Evolutionary conservation across 2,113 vertebrate genomes (phyloP).

Genomic region (Argyrosomus japonicus): DNA sequence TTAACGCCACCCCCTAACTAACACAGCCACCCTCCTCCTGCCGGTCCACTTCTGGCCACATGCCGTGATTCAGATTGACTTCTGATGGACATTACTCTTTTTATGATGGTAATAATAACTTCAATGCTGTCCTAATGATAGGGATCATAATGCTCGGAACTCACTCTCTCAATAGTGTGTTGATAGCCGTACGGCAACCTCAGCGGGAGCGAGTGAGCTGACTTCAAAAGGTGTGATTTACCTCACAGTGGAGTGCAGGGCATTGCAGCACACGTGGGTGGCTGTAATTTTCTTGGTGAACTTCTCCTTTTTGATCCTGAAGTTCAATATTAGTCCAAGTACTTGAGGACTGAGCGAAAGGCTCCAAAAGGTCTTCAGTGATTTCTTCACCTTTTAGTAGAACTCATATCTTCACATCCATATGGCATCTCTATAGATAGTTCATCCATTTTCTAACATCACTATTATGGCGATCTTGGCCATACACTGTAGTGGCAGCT

Average conservation of each 20-base stretch:
- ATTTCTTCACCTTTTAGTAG: background rate
- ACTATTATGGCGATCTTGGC: slow-evolving; percentile 1
- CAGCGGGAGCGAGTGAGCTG: slow-evolving; percentile 60
- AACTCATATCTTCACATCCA: background rate
- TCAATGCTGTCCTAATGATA: slow-evolving; percentile 69
- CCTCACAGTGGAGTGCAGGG: slow-evolving; percentile 56
- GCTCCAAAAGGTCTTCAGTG: slow-evolving; percentile 12
- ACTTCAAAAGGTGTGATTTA: slow-evolving; percentile 76
- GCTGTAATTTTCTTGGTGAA: slow-evolving; percentile 59
- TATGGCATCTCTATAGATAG: background rate
- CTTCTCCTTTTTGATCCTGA: slow-evolving; percentile 46
- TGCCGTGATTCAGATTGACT: slow-evolving; percentile 77
- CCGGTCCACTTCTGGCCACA: slow-evolving; percentile 61
- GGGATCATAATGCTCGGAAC: slow-evolving; percentile 64
- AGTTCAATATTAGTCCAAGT: slow-evolving; percentile 26
- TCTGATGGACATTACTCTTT: slow-evolving; percentile 73
- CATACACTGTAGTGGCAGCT: slow-evolving; percentile 17
- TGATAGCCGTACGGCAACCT: slow-evolving; percentile 55
- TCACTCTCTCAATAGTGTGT: slow-evolving; percentile 42
- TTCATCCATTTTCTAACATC: slow-evolving; percentile 8
- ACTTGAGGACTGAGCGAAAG: slow-evolving; percentile 15
- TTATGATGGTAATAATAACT: slow-evolving; percentile 72
- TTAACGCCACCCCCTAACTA: slow-evolving; percentile 7
- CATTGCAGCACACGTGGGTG: slow-evolving; percentile 25
- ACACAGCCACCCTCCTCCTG: background rate